Evolutionary conservation across 2,113 vertebrate species (phyloP), one percentile per base, ranked within the genome.

Genomic region (Desmodus rotundus): DNA sequence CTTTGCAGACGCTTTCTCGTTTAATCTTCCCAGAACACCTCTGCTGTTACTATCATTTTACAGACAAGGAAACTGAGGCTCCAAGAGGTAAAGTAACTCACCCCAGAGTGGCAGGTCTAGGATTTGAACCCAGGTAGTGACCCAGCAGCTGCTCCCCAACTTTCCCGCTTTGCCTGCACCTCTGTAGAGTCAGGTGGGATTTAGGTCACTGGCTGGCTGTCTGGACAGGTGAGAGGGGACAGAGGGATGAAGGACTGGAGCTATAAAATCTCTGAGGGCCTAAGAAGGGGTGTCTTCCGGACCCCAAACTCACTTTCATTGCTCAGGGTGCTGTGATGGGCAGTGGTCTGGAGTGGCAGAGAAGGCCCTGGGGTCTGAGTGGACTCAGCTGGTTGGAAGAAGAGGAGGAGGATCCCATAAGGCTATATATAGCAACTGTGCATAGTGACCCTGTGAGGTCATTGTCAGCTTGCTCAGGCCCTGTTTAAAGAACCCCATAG

Each of bases 401-500:
- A 89, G 65, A 86, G 17, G 36, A 94, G 81, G 90, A 76, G 95
- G 97, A 96, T 58, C 74, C 95, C 85, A 17, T 28, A 61, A 36
- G 72, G 92, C 82, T 97, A 97, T 97, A 97, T 96, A 97, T 97
- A 98, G 96, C 91, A 80, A n/a, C 77, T 16, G 87, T 86, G 96
- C 97, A 96, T 94, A 94, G 95, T 97, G 97, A 82, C 81, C 92
- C 88, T 74, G 56, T 97, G 97, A 97, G 96, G 96, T 97, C 97
- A 97, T 80, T 85, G 96, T 93, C 88, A 94, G 97, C 70, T 86
- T 41, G 54, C 82, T 90, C 17, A 7, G 92, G 54, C 65, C 91
- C 96, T 85, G 96, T 88, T 94, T 92, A 94, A 95, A 97, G 94
- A 26, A 63, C 87, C 73, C 84, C 28, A 33, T 61, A 81, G 88